phyloP scores from a whole-genome alignment of 2,888 invertebrate species.

The Trachelus troglodyta region DNA sequence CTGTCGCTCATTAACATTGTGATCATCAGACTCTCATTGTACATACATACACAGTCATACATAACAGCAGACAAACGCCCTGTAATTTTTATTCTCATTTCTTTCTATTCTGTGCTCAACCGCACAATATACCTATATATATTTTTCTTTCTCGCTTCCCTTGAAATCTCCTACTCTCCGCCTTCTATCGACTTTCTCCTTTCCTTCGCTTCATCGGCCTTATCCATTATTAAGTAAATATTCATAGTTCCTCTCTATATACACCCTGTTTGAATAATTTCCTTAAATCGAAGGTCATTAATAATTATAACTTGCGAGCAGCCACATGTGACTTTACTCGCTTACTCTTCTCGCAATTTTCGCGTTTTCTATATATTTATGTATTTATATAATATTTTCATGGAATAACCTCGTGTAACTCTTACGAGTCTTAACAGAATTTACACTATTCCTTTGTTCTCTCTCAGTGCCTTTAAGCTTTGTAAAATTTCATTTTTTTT shows the following conservation, averaged over 20 bases:
- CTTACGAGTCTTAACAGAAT: constrained; percentile 11
- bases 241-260: constrained; percentile 61
- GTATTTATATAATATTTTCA: neutral
- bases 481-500: neutral
- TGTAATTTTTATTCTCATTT: neutral
- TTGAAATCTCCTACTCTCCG: constrained; percentile 21
- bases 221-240: constrained; percentile 65
- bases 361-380: neutral
- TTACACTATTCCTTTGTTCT: constrained; percentile 8
- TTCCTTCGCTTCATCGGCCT: constrained; percentile 22
- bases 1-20: neutral
- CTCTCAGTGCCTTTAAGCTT: constrained; percentile 7
- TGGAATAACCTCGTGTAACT: neutral
- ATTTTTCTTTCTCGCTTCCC: constrained; percentile 11
- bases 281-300: constrained; percentile 23
- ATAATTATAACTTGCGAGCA: constrained; percentile 19
- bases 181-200: constrained; percentile 14
- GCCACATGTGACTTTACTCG: constrained; percentile 13
- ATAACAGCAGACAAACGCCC: neutral
- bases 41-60: neutral
- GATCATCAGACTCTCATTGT: neutral
- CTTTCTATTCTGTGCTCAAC: constrained; percentile 15
- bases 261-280: constrained; percentile 59
- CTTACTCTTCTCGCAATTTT: constrained; percentile 9
- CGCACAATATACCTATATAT: constrained; percentile 17